These are phyloP conservation scores for Agrochola litura DNA, from an alignment of 2,888 invertebrate genomes.

Conservation along the genomic window DNA sequence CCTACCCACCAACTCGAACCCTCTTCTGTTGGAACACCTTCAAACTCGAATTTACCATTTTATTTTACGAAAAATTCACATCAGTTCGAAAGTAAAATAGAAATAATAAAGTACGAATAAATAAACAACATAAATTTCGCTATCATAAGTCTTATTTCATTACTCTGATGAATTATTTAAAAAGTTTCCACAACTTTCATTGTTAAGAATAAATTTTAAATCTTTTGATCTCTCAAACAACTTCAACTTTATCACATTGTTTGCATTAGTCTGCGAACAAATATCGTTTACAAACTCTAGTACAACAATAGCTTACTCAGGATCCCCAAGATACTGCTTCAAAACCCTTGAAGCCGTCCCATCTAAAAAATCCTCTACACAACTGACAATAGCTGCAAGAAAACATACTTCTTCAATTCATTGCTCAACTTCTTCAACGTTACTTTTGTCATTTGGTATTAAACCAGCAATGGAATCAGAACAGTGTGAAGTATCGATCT, in stretches of 20 bases:
- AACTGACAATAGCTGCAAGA: conserved; percentile 40
- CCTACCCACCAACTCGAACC: no score
- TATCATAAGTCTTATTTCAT: conserved; percentile 61
- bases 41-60: background rate
- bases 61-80: background rate
- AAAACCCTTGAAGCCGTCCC: conserved; percentile 54
- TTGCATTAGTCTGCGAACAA: conserved; percentile 58
- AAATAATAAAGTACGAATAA: conserved; percentile 39
- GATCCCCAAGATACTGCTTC: conserved; percentile 62
- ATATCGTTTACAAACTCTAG: conserved; percentile 63
- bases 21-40: background rate
- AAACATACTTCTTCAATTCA: conserved; percentile 37
- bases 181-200: conserved; percentile 51
- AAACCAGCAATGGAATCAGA: conserved; percentile 57
- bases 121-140: conserved; percentile 41
- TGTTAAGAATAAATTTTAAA: conserved; percentile 62
- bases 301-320: conserved; percentile 67
- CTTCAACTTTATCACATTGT: conserved; percentile 60
- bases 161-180: conserved; percentile 60
- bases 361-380: conserved; percentile 63
- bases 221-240: conserved; percentile 59
- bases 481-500: conserved; percentile 42
- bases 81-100: conserved; percentile 17
- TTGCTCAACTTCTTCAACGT: conserved; percentile 29
- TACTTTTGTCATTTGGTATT: background rate